phyloP scores from a whole-genome alignment of 2,797 vertebrate species.

The Xiphorhynchus erythropygius region DNA sequence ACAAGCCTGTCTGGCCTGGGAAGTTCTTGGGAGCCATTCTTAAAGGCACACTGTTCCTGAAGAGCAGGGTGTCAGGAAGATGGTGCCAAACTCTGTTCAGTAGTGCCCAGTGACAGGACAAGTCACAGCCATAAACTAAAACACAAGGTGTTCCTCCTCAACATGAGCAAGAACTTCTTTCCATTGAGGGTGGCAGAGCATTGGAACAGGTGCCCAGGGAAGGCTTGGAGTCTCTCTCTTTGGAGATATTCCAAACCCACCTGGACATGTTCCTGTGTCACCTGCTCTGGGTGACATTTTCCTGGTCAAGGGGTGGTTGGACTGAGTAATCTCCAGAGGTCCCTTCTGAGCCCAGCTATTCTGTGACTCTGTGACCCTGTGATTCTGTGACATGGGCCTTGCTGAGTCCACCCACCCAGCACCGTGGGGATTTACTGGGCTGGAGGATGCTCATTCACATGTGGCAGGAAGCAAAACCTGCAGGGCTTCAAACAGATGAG shows the following conservation, averaged over 20 bases:
- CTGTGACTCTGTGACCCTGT: neutral
- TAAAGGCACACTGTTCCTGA: neutral
- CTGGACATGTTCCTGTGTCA: neutral
- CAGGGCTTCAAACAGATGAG: rapidly evolving
- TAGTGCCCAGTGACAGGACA: neutral
- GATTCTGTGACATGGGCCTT: neutral
- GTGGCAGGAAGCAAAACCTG: neutral
- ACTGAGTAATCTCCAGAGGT: neutral
- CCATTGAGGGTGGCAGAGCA: neutral
- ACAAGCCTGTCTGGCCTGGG: neutral
- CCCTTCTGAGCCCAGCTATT: neutral
- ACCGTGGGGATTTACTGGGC: neutral
- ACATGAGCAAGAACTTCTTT: neutral
- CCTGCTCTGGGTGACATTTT: neutral
- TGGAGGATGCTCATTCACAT: neutral
- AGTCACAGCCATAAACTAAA: neutral
- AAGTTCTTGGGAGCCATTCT: neutral
- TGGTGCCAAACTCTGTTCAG: neutral
- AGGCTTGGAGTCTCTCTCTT: neutral
- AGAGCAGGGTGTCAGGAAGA: neutral
- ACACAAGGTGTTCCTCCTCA: neutral
- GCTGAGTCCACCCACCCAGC: neutral
- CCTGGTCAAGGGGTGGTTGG: neutral
- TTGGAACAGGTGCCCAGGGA: neutral
- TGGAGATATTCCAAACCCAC: neutral